These are phyloP conservation scores for Neotoxoptera formosana DNA, from an alignment of 1,140 invertebrate species.

Conservation along the genomic window DNA sequence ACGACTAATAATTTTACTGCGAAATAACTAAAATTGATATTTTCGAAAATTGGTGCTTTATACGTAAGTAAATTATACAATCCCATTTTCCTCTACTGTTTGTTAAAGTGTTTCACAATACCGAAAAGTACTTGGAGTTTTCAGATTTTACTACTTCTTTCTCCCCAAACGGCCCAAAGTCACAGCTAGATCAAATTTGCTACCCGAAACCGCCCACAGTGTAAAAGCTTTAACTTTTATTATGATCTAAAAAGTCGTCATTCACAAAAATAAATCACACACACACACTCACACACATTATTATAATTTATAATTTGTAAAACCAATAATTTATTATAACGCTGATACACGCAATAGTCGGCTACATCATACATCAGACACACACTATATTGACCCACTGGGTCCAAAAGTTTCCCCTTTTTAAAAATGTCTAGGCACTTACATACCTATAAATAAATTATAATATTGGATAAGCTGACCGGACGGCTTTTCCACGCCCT, in stretches of 20 bases:
- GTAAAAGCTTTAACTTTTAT: not conserved
- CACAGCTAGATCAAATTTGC: not conserved
- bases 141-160: not conserved
- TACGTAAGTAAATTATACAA: not conserved
- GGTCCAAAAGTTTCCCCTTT: too few species aligned
- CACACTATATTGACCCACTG: too few species aligned
- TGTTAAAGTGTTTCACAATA: not conserved
- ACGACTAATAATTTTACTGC: not conserved
- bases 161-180: not conserved
- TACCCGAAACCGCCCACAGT: not conserved
- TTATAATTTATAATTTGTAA: too few species aligned
- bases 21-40: not conserved
- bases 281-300: too few species aligned
- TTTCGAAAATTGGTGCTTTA: not conserved
- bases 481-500: not conserved
- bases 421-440: not conserved
- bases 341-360: too few species aligned
- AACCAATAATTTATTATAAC: too few species aligned
- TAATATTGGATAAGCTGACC: not conserved
- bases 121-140: not conserved
- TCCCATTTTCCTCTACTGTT: not conserved
- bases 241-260: not conserved
- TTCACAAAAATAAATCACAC: not conserved
- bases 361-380: too few species aligned
- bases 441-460: not conserved